These are phyloP conservation scores for Astreopora myriophthalma DNA, from an alignment of 64 coral and sea anemone genomes.

Conservation along the genomic window DNA sequence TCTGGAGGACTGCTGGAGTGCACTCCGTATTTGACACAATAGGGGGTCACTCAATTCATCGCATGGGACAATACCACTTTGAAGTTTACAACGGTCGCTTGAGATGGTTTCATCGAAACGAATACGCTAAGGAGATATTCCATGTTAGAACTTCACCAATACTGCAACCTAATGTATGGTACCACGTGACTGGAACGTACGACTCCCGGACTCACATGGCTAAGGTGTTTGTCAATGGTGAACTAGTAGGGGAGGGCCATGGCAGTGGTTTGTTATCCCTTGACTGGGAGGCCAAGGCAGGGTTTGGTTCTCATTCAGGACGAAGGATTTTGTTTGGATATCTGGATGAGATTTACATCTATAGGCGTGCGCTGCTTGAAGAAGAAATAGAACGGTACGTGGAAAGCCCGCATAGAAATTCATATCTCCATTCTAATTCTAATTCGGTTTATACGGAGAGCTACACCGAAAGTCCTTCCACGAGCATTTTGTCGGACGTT, in stretches of 20 bases:
- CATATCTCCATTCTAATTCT: background rate
- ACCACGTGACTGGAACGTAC: slow-evolving; percentile 93
- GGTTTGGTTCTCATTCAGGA: slow-evolving; percentile 76
- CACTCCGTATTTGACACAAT: slow-evolving; percentile 79
- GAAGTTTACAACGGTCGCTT: slow-evolving; percentile 74
- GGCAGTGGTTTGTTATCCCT: slow-evolving; percentile 82
- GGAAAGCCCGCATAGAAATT: slow-evolving; percentile 16
- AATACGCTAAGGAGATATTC: slow-evolving; percentile 68
- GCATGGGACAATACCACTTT: slow-evolving; percentile 70
- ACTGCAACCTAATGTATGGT: slow-evolving; percentile 76
- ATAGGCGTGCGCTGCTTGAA: slow-evolving; percentile 65
- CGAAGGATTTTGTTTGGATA: slow-evolving; percentile 71
- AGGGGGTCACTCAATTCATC: slow-evolving; percentile 24
- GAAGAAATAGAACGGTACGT: slow-evolving; percentile 81
- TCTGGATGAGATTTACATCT: slow-evolving; percentile 95
- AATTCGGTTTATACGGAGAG: background rate
- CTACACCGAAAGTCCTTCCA: slow-evolving; percentile 7
- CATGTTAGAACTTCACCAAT: slow-evolving; percentile 60
- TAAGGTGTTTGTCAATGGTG: slow-evolving; percentile 81
- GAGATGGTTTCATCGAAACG: slow-evolving; percentile 81
- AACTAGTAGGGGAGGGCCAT: slow-evolving; percentile 46
- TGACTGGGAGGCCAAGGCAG: slow-evolving; percentile 72
- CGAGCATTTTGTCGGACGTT: background rate
- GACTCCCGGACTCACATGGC: slow-evolving; percentile 70
- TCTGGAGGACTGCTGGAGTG: slow-evolving; percentile 65